Base-by-base conservation (phyloP, 2,113 vertebrate species). In the Budorcas taxicolor region DNA sequence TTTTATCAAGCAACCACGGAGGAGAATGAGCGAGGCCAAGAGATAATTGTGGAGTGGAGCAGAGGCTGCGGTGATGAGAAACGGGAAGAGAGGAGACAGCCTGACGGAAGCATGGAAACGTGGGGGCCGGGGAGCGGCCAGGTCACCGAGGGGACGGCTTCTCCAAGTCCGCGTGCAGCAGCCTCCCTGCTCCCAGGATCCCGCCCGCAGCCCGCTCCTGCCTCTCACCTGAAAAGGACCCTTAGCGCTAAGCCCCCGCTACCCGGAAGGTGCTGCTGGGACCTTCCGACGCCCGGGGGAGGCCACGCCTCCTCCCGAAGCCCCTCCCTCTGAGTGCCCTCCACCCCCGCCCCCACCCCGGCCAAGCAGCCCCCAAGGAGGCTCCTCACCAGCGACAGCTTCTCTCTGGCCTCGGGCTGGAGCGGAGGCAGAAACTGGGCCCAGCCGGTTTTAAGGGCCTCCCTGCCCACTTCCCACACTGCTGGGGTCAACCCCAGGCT, bases 341-440 rank as follows among this genome's bases (percentile, higher is more conserved):
- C 17, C 6, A 27, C 4, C 14, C 33, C 4, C 14, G 6, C 29
- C 7, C 0, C 33, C 43, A 1, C 7, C 27, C 43, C 8, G 50
- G 67, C 21, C 27, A 91, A 43, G 25, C 29, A 78, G 71, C 50
- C 52, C 86, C 92, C 45, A 88, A 50, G 10, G 40, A 82, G 55
- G 88, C 17, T 83, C 55, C 97, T 98, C 93, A 98, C 97, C 97
- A 3, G 78, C 7, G 43, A 62, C 90, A 25, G 33, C 43, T 19
- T 9, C 53, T 92, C 33, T 92, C 27, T 1, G 43, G 62, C 84
- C 58, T 83, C 45, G 36, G 55, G 25, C 74, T 43, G 50, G 50
- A 55, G 82, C n/a, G 57, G 53, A 40, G 67, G 90, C 81, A 25
- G 36, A 7, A 27, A 25, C 58, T 17, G 71, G 36, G n/a, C 27